phyloP scores from a whole-genome alignment of 2,797 vertebrate genomes.

The Morus bassanus region DNA sequence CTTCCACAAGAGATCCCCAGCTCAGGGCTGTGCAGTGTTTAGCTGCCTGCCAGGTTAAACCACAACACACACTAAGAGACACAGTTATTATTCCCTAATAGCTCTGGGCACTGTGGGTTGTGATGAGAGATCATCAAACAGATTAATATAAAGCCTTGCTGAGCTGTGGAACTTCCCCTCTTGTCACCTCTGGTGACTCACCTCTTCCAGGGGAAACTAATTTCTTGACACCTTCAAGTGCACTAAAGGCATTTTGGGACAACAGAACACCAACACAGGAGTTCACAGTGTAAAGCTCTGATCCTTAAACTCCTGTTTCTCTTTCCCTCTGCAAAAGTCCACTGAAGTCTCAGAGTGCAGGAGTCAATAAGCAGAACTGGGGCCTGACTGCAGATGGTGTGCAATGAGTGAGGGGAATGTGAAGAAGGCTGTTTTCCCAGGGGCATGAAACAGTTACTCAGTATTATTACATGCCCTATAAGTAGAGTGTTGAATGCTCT shows the following conservation, averaged over 20 bases:
- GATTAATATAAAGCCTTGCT: neutral
- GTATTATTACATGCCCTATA: neutral
- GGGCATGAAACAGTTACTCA: neutral
- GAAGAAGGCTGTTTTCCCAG: neutral
- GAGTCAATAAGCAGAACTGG: neutral
- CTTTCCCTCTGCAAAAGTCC: neutral
- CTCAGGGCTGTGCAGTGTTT: too few species aligned
- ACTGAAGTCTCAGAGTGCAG: neutral
- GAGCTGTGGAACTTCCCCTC: neutral
- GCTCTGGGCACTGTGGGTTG: neutral
- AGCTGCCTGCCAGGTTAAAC: too few species aligned
- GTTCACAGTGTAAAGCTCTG: neutral
- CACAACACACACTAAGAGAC: neutral
- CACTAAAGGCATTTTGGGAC: neutral
- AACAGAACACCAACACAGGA: neutral
- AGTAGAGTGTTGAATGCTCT: neutral
- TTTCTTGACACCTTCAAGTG: neutral
- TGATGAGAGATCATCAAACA: neutral
- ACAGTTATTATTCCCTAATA: neutral
- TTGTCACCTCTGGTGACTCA: neutral
- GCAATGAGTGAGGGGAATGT: neutral
- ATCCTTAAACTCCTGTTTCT: neutral
- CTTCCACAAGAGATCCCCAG: too few species aligned
- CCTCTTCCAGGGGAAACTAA: neutral
- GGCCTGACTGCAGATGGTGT: too few species aligned